A percentile compares a stretch with the other conserved stretches of the same genome.
phyloP scores from a whole-genome alignment of 2,888 invertebrate species.

The Anorthoa munda region DNA sequence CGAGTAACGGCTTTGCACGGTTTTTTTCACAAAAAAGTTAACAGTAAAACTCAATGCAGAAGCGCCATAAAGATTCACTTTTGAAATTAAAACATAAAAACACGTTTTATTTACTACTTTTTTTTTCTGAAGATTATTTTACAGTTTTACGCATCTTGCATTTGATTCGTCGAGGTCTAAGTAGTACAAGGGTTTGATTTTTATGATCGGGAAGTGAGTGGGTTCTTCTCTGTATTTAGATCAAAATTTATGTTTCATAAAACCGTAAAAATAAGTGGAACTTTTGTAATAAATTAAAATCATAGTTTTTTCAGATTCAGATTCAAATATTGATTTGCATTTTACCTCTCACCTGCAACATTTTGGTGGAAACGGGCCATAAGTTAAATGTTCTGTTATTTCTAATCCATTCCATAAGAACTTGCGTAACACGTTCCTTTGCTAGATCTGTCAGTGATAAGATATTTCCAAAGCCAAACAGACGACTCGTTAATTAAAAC shows the following conservation, averaged over 20 bases:
- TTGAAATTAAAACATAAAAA: slow-evolving; percentile 55
- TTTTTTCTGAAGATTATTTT: slow-evolving; percentile 20
- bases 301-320: neutral
- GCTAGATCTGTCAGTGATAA: neutral
- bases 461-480: neutral
- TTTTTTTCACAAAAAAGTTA: slow-evolving; percentile 18
- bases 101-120: slow-evolving; percentile 24
- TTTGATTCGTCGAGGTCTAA: slow-evolving; percentile 4
- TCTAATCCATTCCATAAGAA: neutral
- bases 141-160: slow-evolving; percentile 13
- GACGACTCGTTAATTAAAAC: neutral
- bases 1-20: slow-evolving; percentile 29
- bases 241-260: neutral
- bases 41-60: slow-evolving; percentile 40
- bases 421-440: neutral
- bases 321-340: no score
- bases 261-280: neutral
- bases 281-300: neutral
- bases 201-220: neutral
- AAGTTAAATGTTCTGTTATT: neutral
- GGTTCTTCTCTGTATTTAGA: neutral
- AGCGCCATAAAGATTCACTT: slow-evolving; percentile 51
- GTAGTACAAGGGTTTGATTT: neutral
- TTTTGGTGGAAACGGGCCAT: neutral
- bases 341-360: neutral